Percentiles rank a stretch among this genome's conserved stretches.
Evolutionary conservation across 1,140 invertebrate genomes (phyloP).

Genomic region (Brachionus asplanchnoidis): DNA sequence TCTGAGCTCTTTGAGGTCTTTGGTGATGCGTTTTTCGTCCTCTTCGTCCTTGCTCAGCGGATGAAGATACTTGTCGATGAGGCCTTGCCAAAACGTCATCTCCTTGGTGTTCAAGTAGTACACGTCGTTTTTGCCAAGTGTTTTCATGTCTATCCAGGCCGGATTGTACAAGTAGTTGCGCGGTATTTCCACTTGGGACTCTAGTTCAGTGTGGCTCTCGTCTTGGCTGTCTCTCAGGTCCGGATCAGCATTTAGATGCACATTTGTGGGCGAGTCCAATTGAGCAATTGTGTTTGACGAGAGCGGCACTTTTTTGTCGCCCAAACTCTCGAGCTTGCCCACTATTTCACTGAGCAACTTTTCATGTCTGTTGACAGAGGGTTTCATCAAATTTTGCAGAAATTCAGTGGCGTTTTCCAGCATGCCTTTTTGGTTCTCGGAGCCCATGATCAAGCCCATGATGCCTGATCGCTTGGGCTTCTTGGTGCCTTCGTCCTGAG

Average conservation of each 20-base stretch:
- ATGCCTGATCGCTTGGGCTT: constrained; percentile 7
- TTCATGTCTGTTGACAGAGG: constrained; percentile 9
- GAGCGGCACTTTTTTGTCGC: not conserved
- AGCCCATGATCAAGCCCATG: not conserved
- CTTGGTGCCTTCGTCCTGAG: constrained; percentile 54
- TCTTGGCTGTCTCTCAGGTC: not conserved
- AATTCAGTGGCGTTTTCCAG: constrained; percentile 23
- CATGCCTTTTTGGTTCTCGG: not conserved
- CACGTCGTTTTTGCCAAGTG: constrained; percentile 57
- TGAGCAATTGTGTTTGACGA: constrained; percentile 3
- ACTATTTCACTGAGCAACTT: not conserved
- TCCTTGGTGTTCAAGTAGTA: constrained; percentile 65
- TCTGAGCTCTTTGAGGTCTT: constrained; percentile 82
- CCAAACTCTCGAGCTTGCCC: not conserved
- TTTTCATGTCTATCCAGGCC: constrained; percentile 84
- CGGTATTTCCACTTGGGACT: not conserved
- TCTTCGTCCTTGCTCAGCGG: constrained; percentile 86
- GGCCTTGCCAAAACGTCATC: constrained; percentile 83
- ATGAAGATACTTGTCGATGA: constrained; percentile 84
- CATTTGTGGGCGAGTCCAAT: not conserved
- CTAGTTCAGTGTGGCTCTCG: not conserved
- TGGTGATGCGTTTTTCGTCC: constrained; percentile 72
- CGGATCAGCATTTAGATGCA: not conserved
- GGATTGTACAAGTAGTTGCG: constrained; percentile 73
- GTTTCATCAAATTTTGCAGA: constrained; percentile 20